Evolutionary conservation across 2,888 invertebrate species (phyloP), one percentile per base, ranked within the genome.

Genomic region (Agrochola litura): DNA sequence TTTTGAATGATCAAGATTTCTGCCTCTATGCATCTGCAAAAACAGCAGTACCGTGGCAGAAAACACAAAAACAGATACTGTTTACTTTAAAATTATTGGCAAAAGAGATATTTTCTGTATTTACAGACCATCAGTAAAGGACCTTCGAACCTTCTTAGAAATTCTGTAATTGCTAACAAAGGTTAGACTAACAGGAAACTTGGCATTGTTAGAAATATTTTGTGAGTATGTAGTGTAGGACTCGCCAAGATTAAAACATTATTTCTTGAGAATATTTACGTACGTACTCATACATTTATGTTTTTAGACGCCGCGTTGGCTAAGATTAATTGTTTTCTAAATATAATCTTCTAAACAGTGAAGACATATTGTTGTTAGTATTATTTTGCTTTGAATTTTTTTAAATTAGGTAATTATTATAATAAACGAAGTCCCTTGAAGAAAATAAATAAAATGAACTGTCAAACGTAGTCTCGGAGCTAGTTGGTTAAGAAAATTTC

Each of bases 321-420:
- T 41, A 81, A 85, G 83, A 83, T 83, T 81, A 83, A 83, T 83
- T 83, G 74, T 83, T 84, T 71, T 81, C 81, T 85, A 83, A 81
- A 85, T 74, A 81, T 83, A 84, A 73, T 67, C 43, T 80, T 63
- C 69, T 83, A 60, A 84, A 70, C 81, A 84, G 72, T 69, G 72
- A 84, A 81, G 76, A 84, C 76, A 70, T 70, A 80, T 83, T 83
- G 69, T 79, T 79, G 78, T 70, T 25, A 78, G 49, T 43, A 49
- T 56, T 77, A 61, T 83, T 77, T 71, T 10, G 25, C 56, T 73
- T 73, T 76, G 49, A 52, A 49, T 63, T 79, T 61, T 58, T n/a
- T n/a, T n/a, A n/a, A 14, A 49, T 19, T 25, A 43, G 8, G 14
- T 56, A 37, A 37, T 77, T 16, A 54, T 82, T 25, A 22, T n/a